A percentile compares a stretch with the other conserved stretches of the same genome.
These are phyloP conservation scores for Lucifuga dentata DNA, from an alignment of 2,113 vertebrate species.

Conservation along the genomic window DNA sequence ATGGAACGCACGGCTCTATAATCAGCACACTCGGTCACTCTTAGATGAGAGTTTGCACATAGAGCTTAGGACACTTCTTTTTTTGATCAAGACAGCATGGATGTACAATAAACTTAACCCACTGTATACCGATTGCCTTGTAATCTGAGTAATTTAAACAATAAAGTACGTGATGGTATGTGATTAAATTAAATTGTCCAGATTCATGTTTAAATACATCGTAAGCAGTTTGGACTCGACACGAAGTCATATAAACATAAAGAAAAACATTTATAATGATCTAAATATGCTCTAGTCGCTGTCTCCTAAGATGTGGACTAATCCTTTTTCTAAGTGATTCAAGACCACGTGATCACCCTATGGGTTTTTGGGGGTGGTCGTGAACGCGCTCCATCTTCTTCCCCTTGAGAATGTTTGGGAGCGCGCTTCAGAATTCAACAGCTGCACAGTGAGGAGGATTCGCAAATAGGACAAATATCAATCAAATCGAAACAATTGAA, in stretches of 20 bases:
- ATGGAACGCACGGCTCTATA: neutral
- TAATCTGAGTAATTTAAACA: conserved; percentile 5
- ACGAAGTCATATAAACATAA: neutral
- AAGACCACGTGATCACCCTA: conserved; percentile 70
- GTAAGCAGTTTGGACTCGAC: neutral
- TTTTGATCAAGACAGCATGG: neutral
- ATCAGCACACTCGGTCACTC: neutral
- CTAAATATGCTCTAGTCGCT: neutral
- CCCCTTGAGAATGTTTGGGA: conserved; percentile 43
- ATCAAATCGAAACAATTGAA: conserved; percentile 69
- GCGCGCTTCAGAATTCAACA: conserved; percentile 79
- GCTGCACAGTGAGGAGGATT: conserved; percentile 83
- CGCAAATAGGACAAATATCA: conserved; percentile 73
- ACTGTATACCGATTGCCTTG: conserved; percentile 3
- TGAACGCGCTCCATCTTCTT: conserved; percentile 78
- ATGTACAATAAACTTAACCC: neutral
- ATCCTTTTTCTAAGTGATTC: conserved; percentile 31
- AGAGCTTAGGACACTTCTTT: neutral
- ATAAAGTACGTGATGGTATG: neutral
- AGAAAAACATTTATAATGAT: neutral
- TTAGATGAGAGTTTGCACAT: neutral
- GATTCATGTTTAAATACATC: neutral
- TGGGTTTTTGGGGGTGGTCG: conserved; percentile 25
- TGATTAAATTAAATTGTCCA: neutral
- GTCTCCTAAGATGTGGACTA: conserved; percentile 33